Base-by-base conservation (phyloP, 2,113 vertebrate species). In the Myiozetetes cayanensis region DNA sequence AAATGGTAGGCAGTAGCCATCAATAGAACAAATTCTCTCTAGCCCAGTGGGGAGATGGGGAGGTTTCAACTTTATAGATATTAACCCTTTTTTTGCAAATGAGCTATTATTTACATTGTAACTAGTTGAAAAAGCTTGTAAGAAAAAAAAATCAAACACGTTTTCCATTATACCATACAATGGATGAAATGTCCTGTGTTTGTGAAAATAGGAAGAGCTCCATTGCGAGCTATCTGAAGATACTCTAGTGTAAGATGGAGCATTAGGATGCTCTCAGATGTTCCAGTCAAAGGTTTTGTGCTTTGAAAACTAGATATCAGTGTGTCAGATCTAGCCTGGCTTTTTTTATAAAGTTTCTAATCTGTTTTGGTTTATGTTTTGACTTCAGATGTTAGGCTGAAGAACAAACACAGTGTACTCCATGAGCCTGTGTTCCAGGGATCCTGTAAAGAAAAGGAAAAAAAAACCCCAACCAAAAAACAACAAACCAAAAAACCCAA, bases 401-500 rank as follows among this genome's bases (percentile, higher is more conserved):
- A 97, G 91, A 89, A 73, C 72, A 96, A 91, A 74, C 88, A 74
- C 62, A 74, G 5, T 91, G 39, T 93, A 75, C 17, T 93, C 66
- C 65, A 67, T 92, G 71, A 96, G 89, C 75, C 87, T 35, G 50
- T 96, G 65, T 97, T 95, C 93, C 93, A 95, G 87, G 96, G 87
- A 96, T 94, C 92, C 80, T 94, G 35, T 93, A 91, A 91, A 96
- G 65, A 43, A 41, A 66, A 94, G 87, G 79, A 63, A 61, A 71
- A 49, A n/a, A 41, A 39, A n/a, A n/a, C n/a, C 39, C 39, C 39
- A 39, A 44, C 43, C 13, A 43, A 43, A 44, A 44, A 44, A 44
- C 43, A 43, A 43, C 43, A 44, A 15, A 16, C 17, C 8, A 8
- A 46, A 46, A 46, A 46, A 46, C 20, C 44, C 8, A 52, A 10